phyloP scores from a whole-genome alignment of 2,888 invertebrate genomes.

The Agrotis exclamationis region DNA sequence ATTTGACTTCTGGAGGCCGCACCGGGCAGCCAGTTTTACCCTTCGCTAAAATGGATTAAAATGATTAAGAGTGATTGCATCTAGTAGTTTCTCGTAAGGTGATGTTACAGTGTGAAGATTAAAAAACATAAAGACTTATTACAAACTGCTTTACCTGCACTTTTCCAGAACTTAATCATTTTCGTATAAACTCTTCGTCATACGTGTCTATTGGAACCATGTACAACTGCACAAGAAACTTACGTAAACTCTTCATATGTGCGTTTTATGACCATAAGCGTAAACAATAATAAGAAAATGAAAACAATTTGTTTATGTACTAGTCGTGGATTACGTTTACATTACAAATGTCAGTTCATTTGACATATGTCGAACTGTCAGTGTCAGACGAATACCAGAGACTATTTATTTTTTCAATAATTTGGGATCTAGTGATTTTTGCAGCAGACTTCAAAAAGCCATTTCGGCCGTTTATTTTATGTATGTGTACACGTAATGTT shows the following conservation, averaged over 20 bases:
- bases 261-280: slow-evolving; percentile 73
- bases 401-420: slow-evolving; percentile 8
- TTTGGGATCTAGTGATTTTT: slow-evolving; percentile 20
- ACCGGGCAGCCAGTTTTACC: slow-evolving; percentile 89
- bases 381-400: slow-evolving; percentile 26
- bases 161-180: slow-evolving; percentile 95
- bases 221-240: slow-evolving; percentile 62
- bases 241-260: slow-evolving; percentile 75
- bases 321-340: slow-evolving; percentile 65
- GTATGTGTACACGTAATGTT: no score
- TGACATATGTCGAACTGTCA: background rate
- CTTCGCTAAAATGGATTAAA: slow-evolving; percentile 82
- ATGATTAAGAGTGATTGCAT: slow-evolving; percentile 32
- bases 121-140: slow-evolving; percentile 28
- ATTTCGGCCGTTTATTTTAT: no score
- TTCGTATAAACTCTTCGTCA: slow-evolving; percentile 71
- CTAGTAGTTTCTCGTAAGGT: slow-evolving; percentile 6
- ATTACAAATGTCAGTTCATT: slow-evolving; percentile 57
- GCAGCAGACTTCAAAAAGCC: no score
- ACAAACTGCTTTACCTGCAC: slow-evolving; percentile 89
- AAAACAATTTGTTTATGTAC: slow-evolving; percentile 75
- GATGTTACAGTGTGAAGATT: slow-evolving; percentile 17
- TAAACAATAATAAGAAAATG: slow-evolving; percentile 80
- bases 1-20: slow-evolving; percentile 84
- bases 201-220: slow-evolving; percentile 62